Evolutionary conservation across 1,140 invertebrate genomes (phyloP), one percentile per base, ranked within the genome.

Genomic region (Hyles euphorbiae): DNA sequence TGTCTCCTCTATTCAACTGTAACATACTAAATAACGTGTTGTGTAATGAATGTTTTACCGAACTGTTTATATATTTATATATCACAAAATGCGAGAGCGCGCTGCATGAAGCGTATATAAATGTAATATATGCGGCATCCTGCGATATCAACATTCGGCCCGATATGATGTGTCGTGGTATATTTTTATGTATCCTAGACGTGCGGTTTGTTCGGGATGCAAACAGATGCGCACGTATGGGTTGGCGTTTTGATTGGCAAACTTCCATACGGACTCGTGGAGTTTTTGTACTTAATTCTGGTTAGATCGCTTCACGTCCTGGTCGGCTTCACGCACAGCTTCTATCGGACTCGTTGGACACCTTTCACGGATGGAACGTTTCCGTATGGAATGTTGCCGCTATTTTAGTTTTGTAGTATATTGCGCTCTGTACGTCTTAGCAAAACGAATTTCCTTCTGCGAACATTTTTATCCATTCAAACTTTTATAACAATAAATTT

Each of bases 261-360:
- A 56, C 40, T 55, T 64, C 53, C 53, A 53, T 34, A n/a, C 10
- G 46, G 51, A 55, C 55, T 45, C 55, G 55, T 51, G 3, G 32
- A 49, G 57, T 56, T 59, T 65, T 65, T 54, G 58, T 65, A 65
- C 63, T 65, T 60, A 60, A 60, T 56, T 57, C 47, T 46, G 32
- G 34, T 57, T 65, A 60, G 58, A 49, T 47, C 34, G 55, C 58
- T 60, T 65, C 55, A 65, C 63, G 34, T 53, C 53, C 55, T 45
- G 53, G 60, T 60, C 51, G 54, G 54, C 63, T 65, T 65, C 33
- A 33, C 55, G 63, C 63, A 65, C 62, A 44, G 53, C 62, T 63
- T 63, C 36, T 40, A 33, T 56, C 54, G 48, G 48, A 56, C 51
- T 40, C 47, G 46, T 55, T 58, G 40, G 54, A 5, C 36, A 8